A percentile compares a stretch with the other conserved stretches of the same genome.
phyloP scores from a whole-genome alignment of 2,113 vertebrate genomes.

The Melanerpes aurifrons region DNA sequence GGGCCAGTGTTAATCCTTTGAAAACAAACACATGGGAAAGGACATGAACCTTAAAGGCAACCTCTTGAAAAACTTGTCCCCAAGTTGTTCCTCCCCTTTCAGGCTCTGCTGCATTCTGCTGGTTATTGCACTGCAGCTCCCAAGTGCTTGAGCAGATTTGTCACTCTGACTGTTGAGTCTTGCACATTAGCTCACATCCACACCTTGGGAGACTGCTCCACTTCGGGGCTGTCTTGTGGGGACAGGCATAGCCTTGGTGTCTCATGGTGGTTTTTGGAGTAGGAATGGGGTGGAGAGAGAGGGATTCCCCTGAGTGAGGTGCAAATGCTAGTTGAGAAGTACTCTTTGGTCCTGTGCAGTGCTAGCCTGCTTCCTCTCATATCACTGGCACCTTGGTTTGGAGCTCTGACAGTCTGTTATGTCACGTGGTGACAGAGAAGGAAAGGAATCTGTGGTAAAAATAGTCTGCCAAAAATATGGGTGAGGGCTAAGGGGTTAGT shows the following conservation, averaged over 20 bases:
- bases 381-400: fast-evolving
- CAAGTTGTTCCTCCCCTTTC: background rate
- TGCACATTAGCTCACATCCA: background rate
- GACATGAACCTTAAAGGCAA: background rate
- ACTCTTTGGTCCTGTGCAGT: background rate
- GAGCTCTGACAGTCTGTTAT: fast-evolving
- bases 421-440: fast-evolving
- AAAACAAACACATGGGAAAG: background rate
- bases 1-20: background rate
- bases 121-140: background rate
- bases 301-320: background rate
- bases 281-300: background rate
- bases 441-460: background rate
- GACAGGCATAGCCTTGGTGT: background rate
- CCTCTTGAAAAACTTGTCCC: background rate
- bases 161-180: background rate
- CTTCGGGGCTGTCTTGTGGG: background rate
- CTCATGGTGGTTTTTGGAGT: background rate
- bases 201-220: background rate
- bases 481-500: background rate
- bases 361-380: background rate
- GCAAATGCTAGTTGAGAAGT: background rate
- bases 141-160: background rate
- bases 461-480: background rate
- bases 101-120: background rate